Conservation (phyloP, 92 coral and sea anemone genomes). For the Epizoanthus rinbou region DNA sequence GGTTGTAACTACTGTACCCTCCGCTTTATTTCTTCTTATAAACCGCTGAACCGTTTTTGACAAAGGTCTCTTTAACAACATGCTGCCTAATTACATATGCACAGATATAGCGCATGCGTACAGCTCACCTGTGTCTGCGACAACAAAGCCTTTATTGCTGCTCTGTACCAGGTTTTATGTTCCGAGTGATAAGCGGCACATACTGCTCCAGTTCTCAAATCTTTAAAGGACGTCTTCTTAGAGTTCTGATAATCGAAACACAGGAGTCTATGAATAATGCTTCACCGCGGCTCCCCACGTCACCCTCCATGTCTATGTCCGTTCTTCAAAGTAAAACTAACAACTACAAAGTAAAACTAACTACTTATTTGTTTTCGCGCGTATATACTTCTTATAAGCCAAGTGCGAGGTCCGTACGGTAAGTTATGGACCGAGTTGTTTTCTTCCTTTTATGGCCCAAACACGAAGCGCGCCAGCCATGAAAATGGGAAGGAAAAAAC, state of each 20-base stretch:
- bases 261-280: neutral
- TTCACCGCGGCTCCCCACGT: too few species aligned
- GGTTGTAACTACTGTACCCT: neutral
- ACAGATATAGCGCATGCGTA: neutral
- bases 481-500: too few species aligned
- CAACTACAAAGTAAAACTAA: too few species aligned
- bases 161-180: slow-evolving; percentile 81
- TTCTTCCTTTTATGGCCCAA: too few species aligned
- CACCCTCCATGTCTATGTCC: too few species aligned
- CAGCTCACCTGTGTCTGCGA: slow-evolving; percentile 71
- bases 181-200: slow-evolving; percentile 69
- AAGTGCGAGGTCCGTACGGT: too few species aligned
- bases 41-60: neutral
- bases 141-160: slow-evolving; percentile 70
- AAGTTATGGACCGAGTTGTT: too few species aligned
- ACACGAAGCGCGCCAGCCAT: too few species aligned
- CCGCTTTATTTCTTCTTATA: too few species aligned
- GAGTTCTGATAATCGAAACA: slow-evolving; percentile 8
- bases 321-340: too few species aligned
- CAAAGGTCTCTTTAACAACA: neutral
- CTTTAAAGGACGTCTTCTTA: slow-evolving; percentile 39
- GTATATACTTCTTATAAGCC: too few species aligned
- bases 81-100: neutral
- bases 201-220: slow-evolving; percentile 65
- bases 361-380: too few species aligned